Evolutionary conservation across 2,797 vertebrate species (phyloP).

Genomic region (Hybognathus amarus): DNA sequence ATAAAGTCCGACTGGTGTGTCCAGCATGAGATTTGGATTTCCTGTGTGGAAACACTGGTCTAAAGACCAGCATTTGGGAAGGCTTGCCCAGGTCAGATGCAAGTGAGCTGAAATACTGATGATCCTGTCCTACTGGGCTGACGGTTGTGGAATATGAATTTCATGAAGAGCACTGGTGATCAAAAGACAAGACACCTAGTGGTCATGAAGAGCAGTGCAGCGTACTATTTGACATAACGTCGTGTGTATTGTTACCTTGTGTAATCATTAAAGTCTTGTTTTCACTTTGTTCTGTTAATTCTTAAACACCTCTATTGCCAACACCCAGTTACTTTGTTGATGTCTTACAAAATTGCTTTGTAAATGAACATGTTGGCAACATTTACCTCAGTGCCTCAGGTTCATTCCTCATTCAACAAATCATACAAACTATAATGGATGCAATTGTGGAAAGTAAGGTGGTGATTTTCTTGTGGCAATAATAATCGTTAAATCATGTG

Average conservation of each 20-base stretch:
- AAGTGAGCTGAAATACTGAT: constrained; percentile 57
- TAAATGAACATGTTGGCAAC: background rate
- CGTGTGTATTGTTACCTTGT: background rate
- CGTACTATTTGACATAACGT: background rate
- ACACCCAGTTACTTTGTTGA: background rate
- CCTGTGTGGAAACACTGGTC: constrained; percentile 33
- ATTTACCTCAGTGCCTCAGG: constrained; percentile 16
- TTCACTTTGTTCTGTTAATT: background rate
- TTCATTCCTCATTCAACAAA: background rate
- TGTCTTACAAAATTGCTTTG: constrained; percentile 8
- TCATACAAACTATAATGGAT: background rate
- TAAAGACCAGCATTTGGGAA: constrained; percentile 44
- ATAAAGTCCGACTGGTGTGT: constrained; percentile 9
- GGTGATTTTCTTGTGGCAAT: background rate
- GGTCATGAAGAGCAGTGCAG: constrained; percentile 56
- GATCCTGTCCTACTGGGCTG: constrained; percentile 32
- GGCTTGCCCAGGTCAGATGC: constrained; percentile 36
- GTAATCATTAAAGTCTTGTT: constrained; percentile 4
- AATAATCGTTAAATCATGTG: constrained; percentile 13
- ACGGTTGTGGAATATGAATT: constrained; percentile 35
- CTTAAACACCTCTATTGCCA: background rate
- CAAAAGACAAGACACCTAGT: constrained; percentile 65
- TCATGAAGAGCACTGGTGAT: background rate
- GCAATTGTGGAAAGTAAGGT: background rate
- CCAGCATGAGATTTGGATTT: constrained; percentile 13